Evolutionary conservation across 2,113 vertebrate genomes (phyloP), one percentile per base, ranked within the genome.

Genomic region (Microtus pennsylvanicus): DNA sequence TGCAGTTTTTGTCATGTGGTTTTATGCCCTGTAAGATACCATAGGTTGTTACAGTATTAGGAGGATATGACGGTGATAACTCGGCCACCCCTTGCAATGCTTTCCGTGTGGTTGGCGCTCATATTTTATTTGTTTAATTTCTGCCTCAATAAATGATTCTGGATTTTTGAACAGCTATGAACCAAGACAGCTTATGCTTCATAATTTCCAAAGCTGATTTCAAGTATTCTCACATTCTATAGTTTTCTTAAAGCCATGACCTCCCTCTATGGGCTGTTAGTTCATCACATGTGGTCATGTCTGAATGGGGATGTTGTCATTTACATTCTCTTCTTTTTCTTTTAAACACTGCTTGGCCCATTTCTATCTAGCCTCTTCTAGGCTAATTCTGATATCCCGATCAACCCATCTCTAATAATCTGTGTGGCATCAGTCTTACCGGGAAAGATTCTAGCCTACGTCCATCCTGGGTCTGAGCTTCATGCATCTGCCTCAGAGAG

Each of bases 201-300:
- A 67, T 14, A 67, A 72, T 94, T 93, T 94, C 92, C 88, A 88
- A 90, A 83, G 74, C 70, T 50, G 42, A 74, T 50, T 63, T 94
- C 72, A 77, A 61, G 38, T 13, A 26, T 74, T 93, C 52, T 55
- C 33, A 19, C 33, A 61, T 72, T 47, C 38, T 65, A 38, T 76
- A 35, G 3, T 63, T 76, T 69, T 82, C 74, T 50, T 42, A 33
- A 86, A 82, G 52, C 65, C 10, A 1, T 42, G 33, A 1, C 61
- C 83, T 94, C 70, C 24, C 75, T 93, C 47, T 81, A 21, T 38
- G 76, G 86, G 16, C 55, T 50, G 21, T 63, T 52, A 50, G 89
- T 30, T 58, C 28, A 33, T 87, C 33, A 38, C 30, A 30, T 0
- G 0, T 10, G 89, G 38, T n/a, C 0, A 0, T 28, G 65, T 28